Evolutionary conservation across 2,797 vertebrate genomes (phyloP).

Genomic region (Mus minutoides): DNA sequence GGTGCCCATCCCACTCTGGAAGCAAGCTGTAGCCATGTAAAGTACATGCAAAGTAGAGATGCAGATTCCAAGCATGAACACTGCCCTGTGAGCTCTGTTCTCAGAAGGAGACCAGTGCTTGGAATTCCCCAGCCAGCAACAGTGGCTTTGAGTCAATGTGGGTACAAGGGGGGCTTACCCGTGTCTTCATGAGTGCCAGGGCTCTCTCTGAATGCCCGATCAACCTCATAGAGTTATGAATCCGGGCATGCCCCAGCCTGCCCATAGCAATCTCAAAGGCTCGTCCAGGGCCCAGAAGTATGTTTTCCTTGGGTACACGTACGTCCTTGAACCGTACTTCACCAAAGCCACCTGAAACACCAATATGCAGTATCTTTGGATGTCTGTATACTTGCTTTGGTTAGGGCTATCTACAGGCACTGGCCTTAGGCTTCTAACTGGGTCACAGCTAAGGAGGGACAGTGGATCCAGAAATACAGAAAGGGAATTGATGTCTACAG

Average conservation of each 20-base stretch:
- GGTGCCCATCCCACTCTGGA: not conserved
- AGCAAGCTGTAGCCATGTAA: not conserved
- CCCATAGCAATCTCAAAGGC: conserved; percentile 86
- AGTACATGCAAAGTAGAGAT: not conserved
- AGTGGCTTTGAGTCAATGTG: not conserved
- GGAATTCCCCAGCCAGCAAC: not conserved
- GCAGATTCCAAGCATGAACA: not conserved
- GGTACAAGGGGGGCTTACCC: conserved; percentile 67
- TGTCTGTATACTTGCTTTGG: not conserved
- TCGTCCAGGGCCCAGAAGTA: conserved; percentile 81
- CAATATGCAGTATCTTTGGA: not conserved
- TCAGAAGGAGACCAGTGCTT: not conserved
- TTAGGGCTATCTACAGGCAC: not conserved
- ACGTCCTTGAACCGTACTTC: conserved; percentile 84
- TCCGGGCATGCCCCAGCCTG: conserved; percentile 84
- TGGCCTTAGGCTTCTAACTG: not conserved
- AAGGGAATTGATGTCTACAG: not conserved
- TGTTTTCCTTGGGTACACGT: conserved; percentile 81
- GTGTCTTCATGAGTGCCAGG: conserved; percentile 83
- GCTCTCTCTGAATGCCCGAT: conserved; percentile 82
- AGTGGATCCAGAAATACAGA: not conserved
- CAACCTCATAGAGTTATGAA: conserved; percentile 85
- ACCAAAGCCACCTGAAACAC: conserved; percentile 80
- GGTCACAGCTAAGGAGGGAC: not conserved
- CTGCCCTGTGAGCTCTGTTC: not conserved